Conservation (phyloP, 2,888 invertebrate species). For the Thysanoteuthis rhombus region DNA sequence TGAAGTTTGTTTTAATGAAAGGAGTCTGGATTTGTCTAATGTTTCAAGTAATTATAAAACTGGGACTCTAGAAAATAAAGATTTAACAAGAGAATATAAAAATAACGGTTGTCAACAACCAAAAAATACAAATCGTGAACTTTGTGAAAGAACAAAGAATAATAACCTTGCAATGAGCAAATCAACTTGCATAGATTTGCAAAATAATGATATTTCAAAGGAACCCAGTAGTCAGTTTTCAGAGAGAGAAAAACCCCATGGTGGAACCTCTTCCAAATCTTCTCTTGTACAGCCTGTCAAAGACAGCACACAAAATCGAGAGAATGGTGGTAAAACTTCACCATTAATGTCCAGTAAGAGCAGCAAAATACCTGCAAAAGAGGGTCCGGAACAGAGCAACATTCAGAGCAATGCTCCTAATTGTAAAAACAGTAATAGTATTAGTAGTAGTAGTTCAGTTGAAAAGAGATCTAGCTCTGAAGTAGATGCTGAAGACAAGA, state of each 20-base stretch:
- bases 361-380: neutral
- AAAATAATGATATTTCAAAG: neutral
- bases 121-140: neutral
- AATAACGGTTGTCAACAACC: neutral
- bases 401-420: neutral
- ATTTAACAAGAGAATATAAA: neutral
- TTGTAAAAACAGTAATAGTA: neutral
- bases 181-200: neutral
- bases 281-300: neutral
- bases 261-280: neutral
- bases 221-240: neutral
- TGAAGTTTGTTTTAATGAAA: neutral
- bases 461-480: neutral
- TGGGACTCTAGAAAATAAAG: neutral
- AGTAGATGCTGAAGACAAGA: neutral
- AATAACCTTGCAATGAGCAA: neutral
- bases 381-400: neutral
- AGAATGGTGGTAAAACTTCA: neutral
- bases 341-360: neutral
- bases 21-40: neutral
- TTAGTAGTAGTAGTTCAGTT: neutral
- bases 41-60: neutral
- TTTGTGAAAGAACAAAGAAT: no score
- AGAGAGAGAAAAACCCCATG: neutral
- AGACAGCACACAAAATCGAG: neutral